A percentile compares a stretch with the other conserved stretches of the same genome.
Conservation (phyloP, 2,113 vertebrate genomes). For the Xenus cinereus region DNA sequence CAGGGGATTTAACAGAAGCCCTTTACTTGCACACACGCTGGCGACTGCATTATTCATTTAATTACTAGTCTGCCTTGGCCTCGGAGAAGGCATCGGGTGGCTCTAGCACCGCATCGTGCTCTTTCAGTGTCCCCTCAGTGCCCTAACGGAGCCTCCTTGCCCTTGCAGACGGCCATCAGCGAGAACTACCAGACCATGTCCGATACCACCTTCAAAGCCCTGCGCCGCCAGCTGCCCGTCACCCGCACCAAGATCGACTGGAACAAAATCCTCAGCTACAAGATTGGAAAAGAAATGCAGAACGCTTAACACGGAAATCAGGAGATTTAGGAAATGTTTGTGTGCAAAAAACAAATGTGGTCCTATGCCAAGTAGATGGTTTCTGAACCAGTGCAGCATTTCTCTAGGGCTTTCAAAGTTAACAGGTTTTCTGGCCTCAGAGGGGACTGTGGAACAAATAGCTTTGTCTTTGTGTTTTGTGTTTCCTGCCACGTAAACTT, state of each 20-base stretch:
- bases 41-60: neutral
- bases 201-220: constrained; percentile 95
- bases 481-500: constrained; percentile 64
- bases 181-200: constrained; percentile 98
- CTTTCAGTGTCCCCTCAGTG: neutral
- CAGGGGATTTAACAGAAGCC: neutral
- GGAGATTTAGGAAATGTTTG: constrained; percentile 13
- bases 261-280: constrained; percentile 99
- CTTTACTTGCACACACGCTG: neutral
- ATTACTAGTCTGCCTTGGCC: neutral
- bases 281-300: constrained; percentile 98
- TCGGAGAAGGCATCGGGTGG: neutral
- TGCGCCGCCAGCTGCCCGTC: constrained; percentile 93
- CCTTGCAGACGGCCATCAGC: constrained; percentile 88
- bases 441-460: constrained; percentile 69
- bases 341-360: constrained; percentile 64
- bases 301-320: constrained; percentile 76
- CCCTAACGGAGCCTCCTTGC: neutral
- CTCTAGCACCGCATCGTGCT: fast-evolving
- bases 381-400: constrained; percentile 75
- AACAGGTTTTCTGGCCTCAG: constrained; percentile 76
- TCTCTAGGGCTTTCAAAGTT: constrained; percentile 78
- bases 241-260: constrained; percentile 98
- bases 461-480: constrained; percentile 70
- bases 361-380: constrained; percentile 75